Conservation (phyloP, 2,888 invertebrate genomes). For the Drosophila aldrichi region DNA sequence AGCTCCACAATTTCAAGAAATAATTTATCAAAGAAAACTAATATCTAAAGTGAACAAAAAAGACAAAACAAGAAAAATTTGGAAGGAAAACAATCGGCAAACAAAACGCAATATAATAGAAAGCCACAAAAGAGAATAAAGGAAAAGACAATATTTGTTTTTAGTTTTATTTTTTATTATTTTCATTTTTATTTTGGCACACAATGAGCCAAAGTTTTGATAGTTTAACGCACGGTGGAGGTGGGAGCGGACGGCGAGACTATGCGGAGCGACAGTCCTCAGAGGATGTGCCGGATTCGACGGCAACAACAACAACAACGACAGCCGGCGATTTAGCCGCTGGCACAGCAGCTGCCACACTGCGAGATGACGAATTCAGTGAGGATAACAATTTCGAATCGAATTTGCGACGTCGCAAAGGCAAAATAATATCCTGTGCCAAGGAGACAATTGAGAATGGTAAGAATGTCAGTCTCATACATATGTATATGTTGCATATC, state of each 20-base stretch:
- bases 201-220: conserved; percentile 84
- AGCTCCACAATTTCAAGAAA: conserved; percentile 24
- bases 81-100: conserved; percentile 17
- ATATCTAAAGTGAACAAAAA: conserved; percentile 34
- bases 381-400: conserved; percentile 85
- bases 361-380: conserved; percentile 78
- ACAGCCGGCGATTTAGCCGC: conserved; percentile 60
- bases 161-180: conserved; percentile 5
- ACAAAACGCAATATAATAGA: conserved; percentile 21
- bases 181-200: conserved; percentile 34
- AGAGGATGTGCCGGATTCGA: conserved; percentile 83
- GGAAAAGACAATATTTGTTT: conserved; percentile 17
- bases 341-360: conserved; percentile 50
- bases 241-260: conserved; percentile 33
- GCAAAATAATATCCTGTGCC: conserved; percentile 86
- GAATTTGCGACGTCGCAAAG: conserved; percentile 85
- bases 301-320: conserved; percentile 56
- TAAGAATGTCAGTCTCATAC: conserved; percentile 59
- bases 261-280: conserved; percentile 83
- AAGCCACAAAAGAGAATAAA: conserved; percentile 2
- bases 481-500: not conserved
- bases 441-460: conserved; percentile 86
- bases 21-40: conserved; percentile 38
- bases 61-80: not conserved
- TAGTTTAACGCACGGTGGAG: conserved; percentile 76